Base-by-base conservation (phyloP, 2,888 invertebrate species). In the Parapristionchus giblindavisi region DNA sequence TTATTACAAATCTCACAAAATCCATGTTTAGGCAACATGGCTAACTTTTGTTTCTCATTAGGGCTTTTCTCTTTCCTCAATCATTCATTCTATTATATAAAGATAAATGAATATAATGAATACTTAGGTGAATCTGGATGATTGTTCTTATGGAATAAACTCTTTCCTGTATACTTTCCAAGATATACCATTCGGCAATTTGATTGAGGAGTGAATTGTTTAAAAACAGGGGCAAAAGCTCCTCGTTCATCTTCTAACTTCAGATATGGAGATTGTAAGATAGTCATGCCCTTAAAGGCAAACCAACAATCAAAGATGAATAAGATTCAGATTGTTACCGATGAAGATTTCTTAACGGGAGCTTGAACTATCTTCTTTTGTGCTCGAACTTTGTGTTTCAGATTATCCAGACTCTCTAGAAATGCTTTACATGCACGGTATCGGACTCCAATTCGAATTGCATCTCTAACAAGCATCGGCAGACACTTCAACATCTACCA, bases 391-490 rank as follows among this genome's bases (percentile, higher is more conserved):
- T 54, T 74, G 29, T 21, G n/a, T 40, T 74, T 74, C 17, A 63
- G 40, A 1, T 51, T 63, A 3, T 74, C 40, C 24, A 74, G 54
- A 52, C 40, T 52, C 36, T 36, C 36, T 14, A 51, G 24, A 54
- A 74, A 74, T 3, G 63, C n/a, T 38, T 34, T n/a, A n/a, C 52
- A 63, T 21, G 63, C 51, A 21, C 61, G 65, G 27, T 61, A 32
- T 24, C 63, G 56, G 29, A 74, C 54, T 6, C 38, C 6, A n/a
- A 40, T 17, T n/a, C 54, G 74, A 61, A 74, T 24, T 5, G 74
- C 74, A 6, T 63, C 74, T 3, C 74, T n/a, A 34, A 74, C 38
- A 1, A 74, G 74, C 74, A 74, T 74, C 54, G 74, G 74, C 24
- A 74, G 63, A 36, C 63, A 8, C 14, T 51, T 48, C 27, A 65